Evolutionary conservation across 2,888 invertebrate species (phyloP), one percentile per base, ranked within the genome.

Genomic region (Sylvicola cinctus): DNA sequence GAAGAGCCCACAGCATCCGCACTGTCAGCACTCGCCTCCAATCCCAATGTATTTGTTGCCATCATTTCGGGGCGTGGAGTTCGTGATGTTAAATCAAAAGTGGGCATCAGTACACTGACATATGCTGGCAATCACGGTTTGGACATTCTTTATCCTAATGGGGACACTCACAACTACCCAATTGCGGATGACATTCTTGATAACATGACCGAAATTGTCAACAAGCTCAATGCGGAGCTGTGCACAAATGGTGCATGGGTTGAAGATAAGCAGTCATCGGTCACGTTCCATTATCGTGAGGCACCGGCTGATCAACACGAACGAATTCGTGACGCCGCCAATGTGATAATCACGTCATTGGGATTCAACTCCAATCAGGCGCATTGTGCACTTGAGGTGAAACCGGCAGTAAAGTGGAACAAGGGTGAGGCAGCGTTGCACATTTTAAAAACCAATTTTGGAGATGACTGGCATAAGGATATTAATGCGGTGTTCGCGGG

Each of bases 201-300:
- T 41, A 81, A 80, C 55, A 81, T 83, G 25, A 74, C 71, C 11
- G 69, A 69, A 36, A 60, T 87, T 26, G 66, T 84, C 44, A 78
- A 81, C 48, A 66, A 74, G 1, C 60, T 87, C 30, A 84, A 87
- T 50, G 84, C 84, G 51, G 75, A 77, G 60, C 77, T 74, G 52
- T 85, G 84, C 52, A 71, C 66, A 42, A 81, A 85, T 46, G 85
- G 87, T 3, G 84, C 85, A 1, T 87, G 87, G 85, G 85, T 87
- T 7, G 87, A 87, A 54, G 85, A 85, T 58, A 87, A 87, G 51
- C 85, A 85, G 0, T 78, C 84, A 0, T 58, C 85, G 7, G 58
- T 87, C 27, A 85, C 87, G 3, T 85, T 83, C 65, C 87, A 87
- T 54, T 87, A 73, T 58, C 71, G 85, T 7, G 84, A 85, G 58